Evolutionary conservation across 2,797 vertebrate genomes (phyloP).

Genomic region (Pachyuromys duprasi): DNA sequence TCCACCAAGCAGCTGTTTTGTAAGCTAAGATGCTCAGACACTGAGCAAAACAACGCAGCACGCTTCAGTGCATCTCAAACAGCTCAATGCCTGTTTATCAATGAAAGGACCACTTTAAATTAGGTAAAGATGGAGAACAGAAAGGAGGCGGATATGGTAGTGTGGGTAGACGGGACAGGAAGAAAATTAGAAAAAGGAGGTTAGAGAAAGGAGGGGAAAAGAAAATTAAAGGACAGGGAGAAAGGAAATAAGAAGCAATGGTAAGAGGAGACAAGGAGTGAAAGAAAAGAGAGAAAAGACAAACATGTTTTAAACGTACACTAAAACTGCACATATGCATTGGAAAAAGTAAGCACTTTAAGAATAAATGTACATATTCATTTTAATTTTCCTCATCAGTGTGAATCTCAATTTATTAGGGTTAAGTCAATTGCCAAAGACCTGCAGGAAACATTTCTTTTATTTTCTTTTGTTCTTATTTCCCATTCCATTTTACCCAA

Average conservation of each 20-base stretch:
- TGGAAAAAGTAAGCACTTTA: not conserved
- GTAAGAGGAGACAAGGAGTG: too few relatives aligned
- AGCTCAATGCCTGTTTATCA: not conserved
- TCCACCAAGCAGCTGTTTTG: not conserved
- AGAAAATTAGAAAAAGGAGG: not conserved
- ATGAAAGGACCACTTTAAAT: not conserved
- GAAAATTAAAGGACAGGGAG: not conserved
- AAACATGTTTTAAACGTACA: not conserved
- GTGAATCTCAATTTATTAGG: not conserved
- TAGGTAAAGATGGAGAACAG: not conserved
- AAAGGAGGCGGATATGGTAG: not conserved
- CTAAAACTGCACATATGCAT: not conserved
- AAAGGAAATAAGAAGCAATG: not conserved
- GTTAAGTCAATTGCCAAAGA: not conserved
- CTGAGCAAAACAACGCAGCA: not conserved
- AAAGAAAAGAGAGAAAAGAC: not conserved
- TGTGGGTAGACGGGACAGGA: fast-evolving
- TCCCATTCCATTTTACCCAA: not conserved
- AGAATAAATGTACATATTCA: not conserved
- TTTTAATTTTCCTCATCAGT: not conserved
- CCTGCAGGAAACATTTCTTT: not conserved
- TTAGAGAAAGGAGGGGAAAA: not conserved
- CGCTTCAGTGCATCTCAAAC: not conserved
- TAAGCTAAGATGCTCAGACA: not conserved
- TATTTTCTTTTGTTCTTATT: not conserved